Percentiles rank a stretch among this genome's conserved stretches.
Evolutionary conservation across 2,113 vertebrate species (phyloP).

Genomic region (Gasterosteus aculeatus): DNA sequence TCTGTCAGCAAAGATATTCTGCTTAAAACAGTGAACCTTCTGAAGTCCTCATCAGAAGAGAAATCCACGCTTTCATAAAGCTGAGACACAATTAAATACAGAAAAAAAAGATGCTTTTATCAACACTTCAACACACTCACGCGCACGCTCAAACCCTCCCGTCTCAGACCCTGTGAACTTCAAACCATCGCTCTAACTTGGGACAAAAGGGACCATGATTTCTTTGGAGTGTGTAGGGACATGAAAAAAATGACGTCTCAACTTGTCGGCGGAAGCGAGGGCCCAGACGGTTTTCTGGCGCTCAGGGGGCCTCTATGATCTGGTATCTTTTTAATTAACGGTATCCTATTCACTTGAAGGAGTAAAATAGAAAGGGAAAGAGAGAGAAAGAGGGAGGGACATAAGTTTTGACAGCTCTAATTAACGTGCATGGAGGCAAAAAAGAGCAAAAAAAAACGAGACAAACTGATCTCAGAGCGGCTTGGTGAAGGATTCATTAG

Average conservation of each 20-base stretch:
- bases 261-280: slow-evolving; percentile 71
- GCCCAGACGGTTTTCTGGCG: slow-evolving; percentile 59
- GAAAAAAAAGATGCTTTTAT: slow-evolving; percentile 67
- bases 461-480: slow-evolving; percentile 70
- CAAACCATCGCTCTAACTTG: slow-evolving; percentile 75
- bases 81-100: slow-evolving; percentile 79
- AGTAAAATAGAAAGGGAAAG: slow-evolving; percentile 76
- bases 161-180: slow-evolving; percentile 71
- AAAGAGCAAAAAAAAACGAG: slow-evolving; percentile 49
- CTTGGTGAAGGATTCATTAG: slow-evolving; percentile 82
- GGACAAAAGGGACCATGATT: slow-evolving; percentile 78
- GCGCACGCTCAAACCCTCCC: slow-evolving; percentile 29
- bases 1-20: slow-evolving; percentile 69
- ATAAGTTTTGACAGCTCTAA: slow-evolving; percentile 87
- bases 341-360: slow-evolving; percentile 85
- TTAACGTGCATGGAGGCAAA: slow-evolving; percentile 80
- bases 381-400: slow-evolving; percentile 66
- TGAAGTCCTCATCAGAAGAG: slow-evolving; percentile 79
- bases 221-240: slow-evolving; percentile 56
- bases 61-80: slow-evolving; percentile 66
- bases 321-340: slow-evolving; percentile 89
- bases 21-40: slow-evolving; percentile 69
- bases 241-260: slow-evolving; percentile 55
- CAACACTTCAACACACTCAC: slow-evolving; percentile 39
- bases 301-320: slow-evolving; percentile 82